A percentile compares a stretch with the other conserved stretches of the same genome.
phyloP scores from a whole-genome alignment of 1,140 invertebrate genomes.

The Colletes latitarsis region DNA sequence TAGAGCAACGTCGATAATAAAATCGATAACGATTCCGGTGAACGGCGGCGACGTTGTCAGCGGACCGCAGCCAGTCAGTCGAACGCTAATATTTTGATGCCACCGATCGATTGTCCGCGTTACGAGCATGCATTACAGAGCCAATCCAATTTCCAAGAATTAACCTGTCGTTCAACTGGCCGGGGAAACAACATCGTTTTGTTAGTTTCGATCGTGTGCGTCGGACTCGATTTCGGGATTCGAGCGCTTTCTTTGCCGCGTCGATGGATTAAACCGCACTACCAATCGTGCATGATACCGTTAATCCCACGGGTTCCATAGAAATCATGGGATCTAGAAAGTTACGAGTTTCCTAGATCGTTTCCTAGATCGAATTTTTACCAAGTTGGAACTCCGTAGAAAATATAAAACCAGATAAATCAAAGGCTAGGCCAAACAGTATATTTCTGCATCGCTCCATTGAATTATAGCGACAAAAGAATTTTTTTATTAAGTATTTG shows the following conservation, averaged over 20 bases:
- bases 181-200: not conserved
- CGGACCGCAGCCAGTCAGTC: conserved; percentile 12
- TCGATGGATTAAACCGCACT: no score
- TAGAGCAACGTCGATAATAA: conserved; percentile 34
- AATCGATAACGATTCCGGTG: conserved; percentile 36
- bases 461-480: no score
- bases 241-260: not conserved
- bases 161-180: not conserved
- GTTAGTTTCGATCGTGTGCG: not conserved
- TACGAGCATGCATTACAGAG: conserved; percentile 21
- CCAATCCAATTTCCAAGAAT: conserved; percentile 31
- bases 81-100: conserved; percentile 43
- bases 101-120: conserved; percentile 31
- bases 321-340: no score
- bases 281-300: no score
- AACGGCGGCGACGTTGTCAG: conserved; percentile 26
- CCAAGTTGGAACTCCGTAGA: no score
- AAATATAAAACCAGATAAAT: no score
- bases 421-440: no score
- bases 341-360: no score
- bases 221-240: not conserved
- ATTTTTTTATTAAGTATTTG: no score
- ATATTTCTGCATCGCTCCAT: no score
- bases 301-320: no score
- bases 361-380: no score